Evolutionary conservation across 2,797 vertebrate species (phyloP).

Genomic region (Cossypha dichroa): DNA sequence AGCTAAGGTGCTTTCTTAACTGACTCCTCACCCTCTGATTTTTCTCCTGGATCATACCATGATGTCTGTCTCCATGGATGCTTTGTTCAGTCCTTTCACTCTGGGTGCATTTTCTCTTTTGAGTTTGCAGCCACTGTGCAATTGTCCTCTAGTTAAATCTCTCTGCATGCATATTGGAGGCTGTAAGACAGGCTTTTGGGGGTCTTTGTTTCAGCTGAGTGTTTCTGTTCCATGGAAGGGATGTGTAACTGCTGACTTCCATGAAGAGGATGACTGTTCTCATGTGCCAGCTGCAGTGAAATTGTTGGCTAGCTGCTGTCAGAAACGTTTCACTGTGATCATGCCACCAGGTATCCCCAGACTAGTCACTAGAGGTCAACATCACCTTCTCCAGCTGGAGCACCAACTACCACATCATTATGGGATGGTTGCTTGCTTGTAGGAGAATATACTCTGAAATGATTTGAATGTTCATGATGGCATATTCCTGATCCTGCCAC

Average conservation of each 20-base stretch:
- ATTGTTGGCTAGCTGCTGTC: background rate
- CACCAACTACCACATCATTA: background rate
- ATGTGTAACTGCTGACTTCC: background rate
- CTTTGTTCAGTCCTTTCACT: background rate
- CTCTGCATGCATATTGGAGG: background rate
- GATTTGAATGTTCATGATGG: background rate
- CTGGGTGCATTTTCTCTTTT: background rate
- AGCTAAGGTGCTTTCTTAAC: background rate
- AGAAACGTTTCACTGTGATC: background rate
- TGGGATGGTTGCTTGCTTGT: background rate
- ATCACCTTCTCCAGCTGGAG: background rate
- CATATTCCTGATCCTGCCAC: background rate
- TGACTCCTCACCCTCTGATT: background rate
- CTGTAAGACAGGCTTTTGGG: background rate
- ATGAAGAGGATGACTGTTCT: background rate
- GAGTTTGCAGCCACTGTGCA: background rate
- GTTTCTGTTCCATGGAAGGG: background rate
- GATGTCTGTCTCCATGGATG: background rate
- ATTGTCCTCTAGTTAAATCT: background rate
- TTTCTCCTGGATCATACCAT: background rate
- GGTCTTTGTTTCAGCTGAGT: background rate
- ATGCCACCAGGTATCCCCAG: background rate
- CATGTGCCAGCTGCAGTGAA: background rate
- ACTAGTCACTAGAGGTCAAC: constrained; percentile 51
- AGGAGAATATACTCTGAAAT: background rate